Evolutionary conservation across 1,140 invertebrate genomes (phyloP).

Genomic region (Hyposmocoma kahamanoa): DNA sequence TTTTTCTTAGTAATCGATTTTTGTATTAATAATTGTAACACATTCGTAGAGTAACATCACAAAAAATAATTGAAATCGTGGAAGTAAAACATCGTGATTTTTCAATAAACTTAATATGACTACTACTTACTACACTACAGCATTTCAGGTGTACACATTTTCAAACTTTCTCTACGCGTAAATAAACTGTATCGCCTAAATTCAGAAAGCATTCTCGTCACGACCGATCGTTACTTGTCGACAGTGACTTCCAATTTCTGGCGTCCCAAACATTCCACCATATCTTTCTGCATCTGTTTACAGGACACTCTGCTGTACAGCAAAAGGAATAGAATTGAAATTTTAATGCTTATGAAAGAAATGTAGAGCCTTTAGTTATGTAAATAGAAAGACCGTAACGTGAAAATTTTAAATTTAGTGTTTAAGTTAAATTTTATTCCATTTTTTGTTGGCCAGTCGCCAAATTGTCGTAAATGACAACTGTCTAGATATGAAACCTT

Average conservation of each 20-base stretch:
- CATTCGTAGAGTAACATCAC: no score
- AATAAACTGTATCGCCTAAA: slow-evolving; percentile 38
- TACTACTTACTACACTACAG: no score
- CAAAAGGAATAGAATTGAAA: slow-evolving; percentile 12
- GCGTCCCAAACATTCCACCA: slow-evolving; percentile 18
- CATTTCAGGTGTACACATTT: no score
- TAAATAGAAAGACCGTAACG: slow-evolving; percentile 35
- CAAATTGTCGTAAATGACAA: slow-evolving; percentile 19
- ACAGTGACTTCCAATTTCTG: slow-evolving; percentile 66
- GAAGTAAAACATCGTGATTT: no score
- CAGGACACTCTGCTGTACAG: slow-evolving; percentile 13
- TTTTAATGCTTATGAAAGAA: background rate
- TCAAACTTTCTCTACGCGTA: background rate
- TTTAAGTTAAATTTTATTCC: slow-evolving; percentile 67
- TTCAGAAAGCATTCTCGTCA: slow-evolving; percentile 56
- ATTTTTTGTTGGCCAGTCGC: slow-evolving; percentile 50
- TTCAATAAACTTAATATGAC: no score
- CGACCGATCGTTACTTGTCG: slow-evolving; percentile 61
- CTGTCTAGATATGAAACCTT: no score
- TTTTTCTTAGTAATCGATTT: no score
- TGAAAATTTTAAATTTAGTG: slow-evolving; percentile 66
- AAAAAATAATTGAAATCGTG: no score
- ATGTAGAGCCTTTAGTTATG: slow-evolving; percentile 16
- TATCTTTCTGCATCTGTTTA: background rate
- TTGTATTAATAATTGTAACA: no score